phyloP scores from a whole-genome alignment of 2,888 invertebrate genomes.

The Xanthorhoe spadicearia region DNA sequence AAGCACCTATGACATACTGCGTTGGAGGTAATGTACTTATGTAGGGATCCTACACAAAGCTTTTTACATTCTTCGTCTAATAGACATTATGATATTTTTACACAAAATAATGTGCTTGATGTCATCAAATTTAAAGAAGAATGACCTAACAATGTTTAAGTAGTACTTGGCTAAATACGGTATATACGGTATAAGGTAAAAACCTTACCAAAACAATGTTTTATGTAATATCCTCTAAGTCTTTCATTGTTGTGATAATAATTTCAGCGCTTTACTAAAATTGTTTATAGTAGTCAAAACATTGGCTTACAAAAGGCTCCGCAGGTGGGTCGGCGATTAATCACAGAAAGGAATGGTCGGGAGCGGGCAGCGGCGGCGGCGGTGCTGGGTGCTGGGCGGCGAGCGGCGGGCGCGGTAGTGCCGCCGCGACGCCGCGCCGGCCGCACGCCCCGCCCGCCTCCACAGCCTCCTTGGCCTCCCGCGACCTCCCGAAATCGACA shows the following conservation, averaged over 20 bases:
- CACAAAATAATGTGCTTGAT: no score
- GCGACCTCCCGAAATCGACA: constrained; percentile 40
- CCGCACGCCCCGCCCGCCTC: constrained; percentile 68
- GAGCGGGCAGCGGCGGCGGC: constrained; percentile 49
- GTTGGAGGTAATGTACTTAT: constrained; percentile 9
- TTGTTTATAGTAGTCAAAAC: constrained; percentile 65
- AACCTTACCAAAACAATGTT: no score
- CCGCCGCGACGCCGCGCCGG: constrained; percentile 68
- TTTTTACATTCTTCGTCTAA: not conserved
- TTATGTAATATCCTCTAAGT: not conserved
- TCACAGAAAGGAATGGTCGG: constrained; percentile 69
- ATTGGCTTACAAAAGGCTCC: constrained; percentile 77
- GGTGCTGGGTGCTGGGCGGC: constrained; percentile 49
- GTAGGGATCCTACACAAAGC: no score
- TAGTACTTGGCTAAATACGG: no score
- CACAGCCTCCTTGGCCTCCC: constrained; percentile 48
- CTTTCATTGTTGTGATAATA: not conserved
- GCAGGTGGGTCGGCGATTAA: constrained; percentile 82
- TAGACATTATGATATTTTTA: not conserved
- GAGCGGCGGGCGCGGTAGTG: constrained; percentile 74
- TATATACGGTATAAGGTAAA: no score
- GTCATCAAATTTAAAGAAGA: not conserved
- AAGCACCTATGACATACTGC: constrained; percentile 21
- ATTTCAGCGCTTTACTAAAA: constrained; percentile 47
- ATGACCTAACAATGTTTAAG: not conserved